phyloP scores from a whole-genome alignment of 1,140 invertebrate genomes.

The Mizuhopecten yessoensis region DNA sequence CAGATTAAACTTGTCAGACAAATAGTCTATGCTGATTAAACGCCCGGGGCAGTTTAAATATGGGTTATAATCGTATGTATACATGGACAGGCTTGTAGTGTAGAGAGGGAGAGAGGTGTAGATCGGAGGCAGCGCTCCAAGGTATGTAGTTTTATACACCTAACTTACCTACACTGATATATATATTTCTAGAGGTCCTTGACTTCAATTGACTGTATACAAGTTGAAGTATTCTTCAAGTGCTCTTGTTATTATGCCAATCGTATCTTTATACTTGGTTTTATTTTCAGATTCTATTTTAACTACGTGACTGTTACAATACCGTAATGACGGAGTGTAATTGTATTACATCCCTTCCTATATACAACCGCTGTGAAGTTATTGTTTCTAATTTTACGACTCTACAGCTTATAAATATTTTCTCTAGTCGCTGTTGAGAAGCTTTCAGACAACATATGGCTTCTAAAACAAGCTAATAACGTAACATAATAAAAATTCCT shows the following conservation, averaged over 20 bases:
- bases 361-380: too few species aligned
- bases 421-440: not conserved
- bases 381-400: not conserved
- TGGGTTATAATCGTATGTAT: not conserved
- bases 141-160: not conserved
- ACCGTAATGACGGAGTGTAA: not conserved
- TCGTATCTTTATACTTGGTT: not conserved
- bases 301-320: not conserved
- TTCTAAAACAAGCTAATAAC: not conserved
- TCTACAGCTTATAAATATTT: not conserved
- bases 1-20: constrained; percentile 26
- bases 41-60: constrained; percentile 4
- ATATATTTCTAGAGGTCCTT: not conserved
- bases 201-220: not conserved
- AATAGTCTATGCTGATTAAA: not conserved
- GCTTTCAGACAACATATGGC: not conserved
- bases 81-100: too few species aligned
- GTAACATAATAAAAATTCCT: not conserved
- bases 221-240: not conserved
- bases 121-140: not conserved
- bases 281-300: not conserved
- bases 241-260: constrained; percentile 22
- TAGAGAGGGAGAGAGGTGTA: not conserved
- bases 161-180: not conserved
- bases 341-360: not conserved